Base-by-base conservation (phyloP, 2,797 vertebrate genomes). In the Aeoliscus strigatus region DNA sequence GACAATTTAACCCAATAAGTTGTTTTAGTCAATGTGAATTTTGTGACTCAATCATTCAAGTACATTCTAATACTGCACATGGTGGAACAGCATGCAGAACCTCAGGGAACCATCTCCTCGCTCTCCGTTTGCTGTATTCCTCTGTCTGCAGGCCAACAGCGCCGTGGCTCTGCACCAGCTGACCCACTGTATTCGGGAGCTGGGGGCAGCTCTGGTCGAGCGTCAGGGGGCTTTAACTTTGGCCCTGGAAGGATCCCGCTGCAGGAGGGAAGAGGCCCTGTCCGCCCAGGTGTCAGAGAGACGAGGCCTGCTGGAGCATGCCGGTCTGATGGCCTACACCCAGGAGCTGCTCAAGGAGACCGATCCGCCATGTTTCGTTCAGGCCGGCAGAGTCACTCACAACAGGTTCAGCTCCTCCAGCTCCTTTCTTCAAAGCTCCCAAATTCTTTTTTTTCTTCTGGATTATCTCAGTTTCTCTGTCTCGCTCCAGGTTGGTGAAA, bases 271-370 rank as follows among this genome's bases (percentile, higher is more conserved):
- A 32, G 85, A 88, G 31, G 81, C 85, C 25, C 87, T 98, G 52
- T 83, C 86, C 0, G 4, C 60, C n/a, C 94, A 98, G 85, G 86
- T 93, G 42, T 87, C 83, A 2, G 91, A 92, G 71, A 93, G 91
- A 69, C 88, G 83, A 66, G 84, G 89, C 48, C 89, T 98, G 73
- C 77, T 94, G 84, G 94, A 97, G 34, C 86, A 94, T 6, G 91
- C 91, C 0, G 95, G 95, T 1, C 86, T 98, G 56, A 88, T 98
- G 78, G 88, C 89, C 38, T 97, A 93, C 8, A 89, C 93, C 0
- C 93, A 96, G 59, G 96, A 98, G 83, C 90, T 98, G 38, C 91
- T 98, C 27, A 96, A 95, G 66, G 96, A 98, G 77, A 90, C 86
- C 0, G 95, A 98, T 56, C 91, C 91, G 7, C 90, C 95, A 4